Percentiles rank a stretch among this genome's conserved stretches.
These are phyloP conservation scores for Pseudochirops cupreus DNA, from an alignment of 2,797 vertebrate genomes.

Conservation along the genomic window DNA sequence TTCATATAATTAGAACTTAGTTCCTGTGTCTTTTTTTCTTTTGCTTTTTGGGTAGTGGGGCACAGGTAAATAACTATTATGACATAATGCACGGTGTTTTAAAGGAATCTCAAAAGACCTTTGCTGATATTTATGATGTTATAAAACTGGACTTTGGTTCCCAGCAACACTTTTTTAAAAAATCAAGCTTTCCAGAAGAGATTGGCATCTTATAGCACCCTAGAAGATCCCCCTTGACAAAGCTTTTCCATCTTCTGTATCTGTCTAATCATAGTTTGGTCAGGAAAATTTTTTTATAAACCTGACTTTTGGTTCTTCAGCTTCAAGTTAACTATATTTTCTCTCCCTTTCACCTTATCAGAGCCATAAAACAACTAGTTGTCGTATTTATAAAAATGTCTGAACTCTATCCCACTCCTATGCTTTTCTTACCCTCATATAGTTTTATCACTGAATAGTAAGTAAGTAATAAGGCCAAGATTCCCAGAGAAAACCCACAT, in stretches of 20 bases:
- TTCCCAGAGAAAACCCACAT: conserved; percentile 50
- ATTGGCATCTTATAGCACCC: conserved; percentile 60
- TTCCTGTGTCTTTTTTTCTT: conserved; percentile 51
- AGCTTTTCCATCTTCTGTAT: conserved; percentile 48
- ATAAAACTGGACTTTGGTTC: conserved; percentile 65
- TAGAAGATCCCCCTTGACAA: conserved; percentile 25
- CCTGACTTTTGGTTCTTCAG: conserved; percentile 60
- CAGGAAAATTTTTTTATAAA: conserved; percentile 44
- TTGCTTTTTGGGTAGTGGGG: background rate
- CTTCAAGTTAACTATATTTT: conserved; percentile 54
- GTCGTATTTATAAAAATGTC: conserved; percentile 28
- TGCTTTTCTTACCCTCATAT: background rate
- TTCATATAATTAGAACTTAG: conserved; percentile 58
- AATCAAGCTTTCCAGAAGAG: conserved; percentile 52
- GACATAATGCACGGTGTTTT: conserved; percentile 31
- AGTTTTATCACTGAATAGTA: conserved; percentile 19
- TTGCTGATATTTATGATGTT: conserved; percentile 66
- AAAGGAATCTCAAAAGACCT: conserved; percentile 38
- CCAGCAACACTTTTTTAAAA: conserved; percentile 49
- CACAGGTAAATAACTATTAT: conserved; percentile 41
- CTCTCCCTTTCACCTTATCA: conserved; percentile 52
- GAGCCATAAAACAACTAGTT: conserved; percentile 45
- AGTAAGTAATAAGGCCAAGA: conserved; percentile 42
- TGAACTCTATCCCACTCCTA: conserved; percentile 21
- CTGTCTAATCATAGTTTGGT: conserved; percentile 44